Conservation (phyloP, 2,113 vertebrate species). For the Thamnaconus septentrionalis region DNA sequence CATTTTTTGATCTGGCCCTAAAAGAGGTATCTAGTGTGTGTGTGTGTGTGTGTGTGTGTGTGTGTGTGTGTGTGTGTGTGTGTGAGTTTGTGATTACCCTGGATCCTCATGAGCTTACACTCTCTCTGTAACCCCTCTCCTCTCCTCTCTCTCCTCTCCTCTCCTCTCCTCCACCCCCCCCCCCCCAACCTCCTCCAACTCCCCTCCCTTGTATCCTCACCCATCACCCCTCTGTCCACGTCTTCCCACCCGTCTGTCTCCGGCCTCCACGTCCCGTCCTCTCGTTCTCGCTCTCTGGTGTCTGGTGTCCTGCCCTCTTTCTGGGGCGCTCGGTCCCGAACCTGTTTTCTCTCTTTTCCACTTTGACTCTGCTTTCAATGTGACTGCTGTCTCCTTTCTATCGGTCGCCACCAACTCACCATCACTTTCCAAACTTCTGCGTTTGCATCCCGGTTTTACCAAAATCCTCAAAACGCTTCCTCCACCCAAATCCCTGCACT, state of each 20-base stretch:
- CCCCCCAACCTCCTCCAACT: background rate
- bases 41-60: conserved; percentile 15
- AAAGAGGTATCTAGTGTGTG: conserved; percentile 3
- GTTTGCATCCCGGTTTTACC: background rate
- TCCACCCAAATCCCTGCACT: conserved; percentile 5
- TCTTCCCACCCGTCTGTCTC: conserved; percentile 15
- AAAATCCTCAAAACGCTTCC: no score
- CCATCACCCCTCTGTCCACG: conserved; percentile 4
- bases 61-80: conserved; percentile 10
- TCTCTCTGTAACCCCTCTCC: conserved; percentile 29
- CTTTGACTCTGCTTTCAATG: no score
- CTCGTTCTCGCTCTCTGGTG: conserved; percentile 44
- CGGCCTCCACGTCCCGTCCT: conserved; percentile 41
- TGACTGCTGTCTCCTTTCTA: no score
- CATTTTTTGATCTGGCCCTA: no score
- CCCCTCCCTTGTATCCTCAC: background rate
- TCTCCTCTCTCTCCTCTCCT: background rate
- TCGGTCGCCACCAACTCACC: no score
- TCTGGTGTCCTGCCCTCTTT: background rate
- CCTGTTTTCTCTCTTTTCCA: no score
- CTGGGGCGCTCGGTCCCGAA: no score
- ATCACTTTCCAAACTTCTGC: no score
- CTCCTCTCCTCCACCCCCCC: no score
- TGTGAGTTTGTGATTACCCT: conserved; percentile 4
- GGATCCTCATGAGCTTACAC: conserved; percentile 44